Percentiles rank a stretch among this genome's conserved stretches.
Conservation (phyloP, 2,797 vertebrate genomes). For the Coregonus suidteri region DNA sequence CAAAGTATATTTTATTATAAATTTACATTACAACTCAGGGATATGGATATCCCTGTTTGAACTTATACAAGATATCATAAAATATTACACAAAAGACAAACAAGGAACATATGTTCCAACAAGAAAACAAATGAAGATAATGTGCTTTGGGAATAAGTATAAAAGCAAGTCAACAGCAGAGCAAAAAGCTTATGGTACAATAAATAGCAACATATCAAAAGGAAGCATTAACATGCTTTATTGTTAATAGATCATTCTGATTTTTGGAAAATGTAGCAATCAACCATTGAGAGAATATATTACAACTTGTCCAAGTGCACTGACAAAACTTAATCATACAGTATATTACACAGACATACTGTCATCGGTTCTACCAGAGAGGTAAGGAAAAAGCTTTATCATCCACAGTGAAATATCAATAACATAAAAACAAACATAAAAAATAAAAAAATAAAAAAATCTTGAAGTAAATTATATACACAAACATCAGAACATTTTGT, state of each 20-base stretch:
- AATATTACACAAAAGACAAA: conserved; percentile 14
- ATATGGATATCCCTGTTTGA: not conserved
- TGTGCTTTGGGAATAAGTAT: conserved; percentile 13
- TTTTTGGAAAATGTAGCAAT: conserved; percentile 41
- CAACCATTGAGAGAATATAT: conserved; percentile 63
- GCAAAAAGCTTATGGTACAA: conserved; percentile 46
- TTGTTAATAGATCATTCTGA: conserved; percentile 22
- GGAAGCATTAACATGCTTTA: conserved; percentile 37
- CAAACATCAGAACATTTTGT: conserved; percentile 18
- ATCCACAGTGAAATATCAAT: conserved; percentile 20
- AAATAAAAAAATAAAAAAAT: not conserved
- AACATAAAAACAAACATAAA: conserved; percentile 12
- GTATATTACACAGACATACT: not conserved
- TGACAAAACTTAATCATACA: conserved; percentile 32
- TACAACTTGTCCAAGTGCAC: conserved; percentile 65
- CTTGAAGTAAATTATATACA: conserved; percentile 27
- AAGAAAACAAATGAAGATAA: conserved; percentile 10
- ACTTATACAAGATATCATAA: conserved; percentile 14
- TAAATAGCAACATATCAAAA: conserved; percentile 70
- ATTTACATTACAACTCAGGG: not conserved
- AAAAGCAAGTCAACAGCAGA: conserved; percentile 18
- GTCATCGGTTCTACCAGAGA: not conserved
- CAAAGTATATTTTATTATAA: conserved; percentile 5
- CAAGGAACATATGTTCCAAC: not conserved
- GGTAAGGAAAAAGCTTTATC: not conserved